These are phyloP conservation scores for Papilio polytes DNA, from an alignment of 1,140 invertebrate genomes.

Conservation along the genomic window DNA sequence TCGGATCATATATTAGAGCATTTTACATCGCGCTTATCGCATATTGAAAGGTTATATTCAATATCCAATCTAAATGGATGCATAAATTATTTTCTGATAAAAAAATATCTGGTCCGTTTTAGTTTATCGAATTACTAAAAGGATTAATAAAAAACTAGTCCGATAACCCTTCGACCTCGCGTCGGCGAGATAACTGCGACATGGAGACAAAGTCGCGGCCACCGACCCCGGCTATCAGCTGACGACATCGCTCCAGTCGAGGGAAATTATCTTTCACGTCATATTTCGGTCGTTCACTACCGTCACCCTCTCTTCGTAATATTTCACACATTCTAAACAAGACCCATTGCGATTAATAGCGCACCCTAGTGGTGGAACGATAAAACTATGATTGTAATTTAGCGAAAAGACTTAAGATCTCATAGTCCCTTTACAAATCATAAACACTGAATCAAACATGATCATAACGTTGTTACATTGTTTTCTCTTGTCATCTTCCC, in stretches of 20 bases:
- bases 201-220: constrained; percentile 78
- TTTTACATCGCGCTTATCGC: not conserved
- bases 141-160: constrained; percentile 66
- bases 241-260: constrained; percentile 74
- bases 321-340: constrained; percentile 3
- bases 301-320: constrained; percentile 47
- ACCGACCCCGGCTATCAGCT: constrained; percentile 79
- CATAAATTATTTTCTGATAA: not conserved
- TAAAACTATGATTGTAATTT: not conserved
- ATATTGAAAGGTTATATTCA: not conserved
- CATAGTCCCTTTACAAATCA: not conserved
- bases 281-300: constrained; percentile 76
- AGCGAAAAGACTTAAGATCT: not conserved
- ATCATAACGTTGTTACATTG: not conserved
- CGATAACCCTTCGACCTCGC: constrained; percentile 73
- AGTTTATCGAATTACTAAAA: constrained; percentile 50
- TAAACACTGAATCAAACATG: not conserved
- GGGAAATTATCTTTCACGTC: constrained; percentile 76
- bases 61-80: not conserved
- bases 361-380: not conserved
- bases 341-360: not conserved
- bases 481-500: constrained; percentile 1
- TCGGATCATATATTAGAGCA: not conserved
- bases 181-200: constrained; percentile 66
- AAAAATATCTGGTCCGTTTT: not conserved